Conservation (phyloP, 1,140 invertebrate genomes). For the Lethrus apterus region DNA sequence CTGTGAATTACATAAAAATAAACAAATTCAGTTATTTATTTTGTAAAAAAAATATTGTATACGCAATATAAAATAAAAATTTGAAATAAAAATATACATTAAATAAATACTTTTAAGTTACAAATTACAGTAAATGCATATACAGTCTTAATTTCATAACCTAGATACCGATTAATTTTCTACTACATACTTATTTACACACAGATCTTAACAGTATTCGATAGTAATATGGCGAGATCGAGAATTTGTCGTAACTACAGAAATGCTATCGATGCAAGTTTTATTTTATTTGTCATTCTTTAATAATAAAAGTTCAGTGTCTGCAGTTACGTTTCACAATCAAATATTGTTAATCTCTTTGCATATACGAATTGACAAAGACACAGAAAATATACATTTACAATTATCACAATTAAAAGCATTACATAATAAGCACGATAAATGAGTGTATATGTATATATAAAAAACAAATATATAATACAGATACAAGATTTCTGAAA, state of each 20-base stretch:
- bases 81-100: slow-evolving; percentile 17
- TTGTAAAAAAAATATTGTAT: slow-evolving; percentile 16
- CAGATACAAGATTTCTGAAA: slow-evolving; percentile 1
- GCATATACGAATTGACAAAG: slow-evolving; percentile 6
- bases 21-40: slow-evolving; percentile 22
- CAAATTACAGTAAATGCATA: slow-evolving; percentile 30
- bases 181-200: background rate
- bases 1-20: slow-evolving; percentile 17
- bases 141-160: slow-evolving; percentile 37
- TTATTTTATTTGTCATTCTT: no score
- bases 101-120: slow-evolving; percentile 31
- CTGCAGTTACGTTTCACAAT: no score
- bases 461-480: slow-evolving; percentile 5
- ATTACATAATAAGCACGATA: slow-evolving; percentile 10
- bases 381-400: slow-evolving; percentile 10
- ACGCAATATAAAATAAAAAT: slow-evolving; percentile 5
- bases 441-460: slow-evolving; percentile 4
- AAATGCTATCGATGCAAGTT: no score
- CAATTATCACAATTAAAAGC: slow-evolving; percentile 11
- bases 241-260: no score
- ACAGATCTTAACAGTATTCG: no score
- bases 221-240: no score
- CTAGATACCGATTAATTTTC: slow-evolving; percentile 18
- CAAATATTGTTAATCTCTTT: slow-evolving; percentile 1
- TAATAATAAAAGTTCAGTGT: no score